Base-by-base conservation (phyloP, 1,140 invertebrate species). In the Drosophila cardini region DNA sequence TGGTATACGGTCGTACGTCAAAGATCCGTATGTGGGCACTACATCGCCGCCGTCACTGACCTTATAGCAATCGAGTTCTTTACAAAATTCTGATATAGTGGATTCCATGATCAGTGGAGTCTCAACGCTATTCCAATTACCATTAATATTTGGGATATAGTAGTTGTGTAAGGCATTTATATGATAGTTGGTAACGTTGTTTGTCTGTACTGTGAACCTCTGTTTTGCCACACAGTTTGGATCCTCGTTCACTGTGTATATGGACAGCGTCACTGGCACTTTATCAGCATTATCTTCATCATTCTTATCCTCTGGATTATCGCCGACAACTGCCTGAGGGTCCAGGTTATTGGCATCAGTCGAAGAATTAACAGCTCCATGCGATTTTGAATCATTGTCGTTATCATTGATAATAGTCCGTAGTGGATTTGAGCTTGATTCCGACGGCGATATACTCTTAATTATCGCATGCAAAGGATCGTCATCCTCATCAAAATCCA, bases 91-190 rank as follows among this genome's bases (percentile, higher is more conserved):
- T 3, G 48, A 60, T 43, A 67, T 10, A 15, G n/a, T 46, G 11
- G 58, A 34, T 8, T 48, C 61, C 11, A 63, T 16, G 2, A 74
- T n/a, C n/a, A 16, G 46, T 15, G 57, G 32, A 9, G 50, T 53
- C 10, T 68, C 52, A 30, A 64, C 53, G 56, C 78, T 71, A 89
- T 95, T 93, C 90, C 92, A 93, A 76, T 94, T 94, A 53, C 95
- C 95, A 93, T 95, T 96, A 13, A 96, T 93, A 77, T 94, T 93
- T 56, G 92, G 78, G 67, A 93, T 80, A 50, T 83, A 92, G 52
- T 70, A 90, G 67, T 92, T 93, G 58, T 93, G 92, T 26, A 93
- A 77, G 3, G 78, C 79, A 62, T 91, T 73, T 13, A 93, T 82
- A 52, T 92, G 92, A 64, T 79, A 85, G 56, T 81, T 72, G 4